Evolutionary conservation across 2,888 invertebrate species (phyloP).

Genomic region (Melieria picta): DNA sequence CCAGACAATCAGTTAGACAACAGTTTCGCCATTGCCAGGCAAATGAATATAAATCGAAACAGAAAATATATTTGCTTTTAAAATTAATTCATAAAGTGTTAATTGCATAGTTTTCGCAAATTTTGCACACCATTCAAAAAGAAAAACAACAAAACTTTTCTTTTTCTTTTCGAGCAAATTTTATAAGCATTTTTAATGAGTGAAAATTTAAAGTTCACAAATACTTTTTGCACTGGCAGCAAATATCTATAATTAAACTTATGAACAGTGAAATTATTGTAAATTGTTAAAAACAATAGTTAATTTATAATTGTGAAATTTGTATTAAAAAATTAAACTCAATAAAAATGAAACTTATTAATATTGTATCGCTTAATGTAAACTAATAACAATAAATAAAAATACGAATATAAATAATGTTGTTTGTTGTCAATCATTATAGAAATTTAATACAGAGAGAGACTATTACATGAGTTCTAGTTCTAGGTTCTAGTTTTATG

Average conservation of each 20-base stretch:
- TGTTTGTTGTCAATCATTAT: too few relatives aligned
- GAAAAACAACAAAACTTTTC: conserved; percentile 47
- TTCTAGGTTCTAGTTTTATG: too few relatives aligned
- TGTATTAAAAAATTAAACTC: conserved; percentile 48
- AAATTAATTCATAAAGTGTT: conserved; percentile 20
- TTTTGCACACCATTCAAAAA: conserved; percentile 47
- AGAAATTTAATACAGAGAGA: too few relatives aligned
- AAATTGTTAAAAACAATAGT: conserved; percentile 59
- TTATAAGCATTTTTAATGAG: conserved; percentile 26
- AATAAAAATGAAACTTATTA: conserved; percentile 46
- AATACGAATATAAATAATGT: conserved; percentile 43
- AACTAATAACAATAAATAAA: conserved; percentile 58
- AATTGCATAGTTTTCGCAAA: conserved; percentile 28
- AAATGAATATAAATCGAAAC: neutral
- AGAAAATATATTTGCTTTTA: conserved; percentile 16
- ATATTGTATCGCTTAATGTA: conserved; percentile 57
- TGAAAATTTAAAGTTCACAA: neutral
- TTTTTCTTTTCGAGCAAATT: conserved; percentile 50
- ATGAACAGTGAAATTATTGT: conserved; percentile 45
- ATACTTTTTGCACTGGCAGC: conserved; percentile 63
- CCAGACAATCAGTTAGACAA: neutral
- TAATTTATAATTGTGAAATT: conserved; percentile 52
- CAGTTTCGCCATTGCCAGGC: conserved; percentile 33
- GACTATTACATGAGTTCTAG: too few relatives aligned
- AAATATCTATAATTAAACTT: conserved; percentile 46